Evolutionary conservation across 2,113 vertebrate species (phyloP).

Genomic region (Hyperoodon ampullatus): DNA sequence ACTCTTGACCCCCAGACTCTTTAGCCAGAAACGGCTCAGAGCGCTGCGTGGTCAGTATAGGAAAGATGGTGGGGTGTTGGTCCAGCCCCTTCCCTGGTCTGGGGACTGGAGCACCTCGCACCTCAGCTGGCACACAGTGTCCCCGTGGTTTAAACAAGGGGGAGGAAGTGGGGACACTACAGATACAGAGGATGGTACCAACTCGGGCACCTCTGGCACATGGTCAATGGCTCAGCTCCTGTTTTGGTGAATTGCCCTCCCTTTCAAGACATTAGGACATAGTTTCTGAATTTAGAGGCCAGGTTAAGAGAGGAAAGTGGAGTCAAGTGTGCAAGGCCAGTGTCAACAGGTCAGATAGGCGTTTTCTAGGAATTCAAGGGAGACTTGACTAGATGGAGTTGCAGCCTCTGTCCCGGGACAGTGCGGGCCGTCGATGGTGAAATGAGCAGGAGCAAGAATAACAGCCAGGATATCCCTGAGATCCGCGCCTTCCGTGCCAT

Average conservation of each 20-base stretch:
- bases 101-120: fast-evolving
- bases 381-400: background rate
- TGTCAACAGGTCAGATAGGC: background rate
- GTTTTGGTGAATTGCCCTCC: background rate
- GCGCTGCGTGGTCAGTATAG: background rate
- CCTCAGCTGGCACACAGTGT: fast-evolving
- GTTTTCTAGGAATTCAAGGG: background rate
- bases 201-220: too few species aligned
- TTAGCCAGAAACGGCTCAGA: background rate
- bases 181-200: fast-evolving
- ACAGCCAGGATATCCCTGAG: background rate
- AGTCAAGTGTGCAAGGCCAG: background rate
- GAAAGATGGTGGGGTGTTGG: background rate
- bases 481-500: fast-evolving
- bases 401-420: fast-evolving
- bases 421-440: fast-evolving
- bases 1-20: constrained; percentile 48
- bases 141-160: background rate
- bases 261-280: background rate
- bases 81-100: background rate
- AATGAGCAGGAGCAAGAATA: background rate
- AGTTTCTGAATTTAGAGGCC: background rate
- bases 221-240: background rate
- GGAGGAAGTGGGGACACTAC: fast-evolving
- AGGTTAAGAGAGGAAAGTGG: background rate